Base-by-base conservation (phyloP, 2,797 vertebrate genomes). In the Melanotaenia pygmaea region DNA sequence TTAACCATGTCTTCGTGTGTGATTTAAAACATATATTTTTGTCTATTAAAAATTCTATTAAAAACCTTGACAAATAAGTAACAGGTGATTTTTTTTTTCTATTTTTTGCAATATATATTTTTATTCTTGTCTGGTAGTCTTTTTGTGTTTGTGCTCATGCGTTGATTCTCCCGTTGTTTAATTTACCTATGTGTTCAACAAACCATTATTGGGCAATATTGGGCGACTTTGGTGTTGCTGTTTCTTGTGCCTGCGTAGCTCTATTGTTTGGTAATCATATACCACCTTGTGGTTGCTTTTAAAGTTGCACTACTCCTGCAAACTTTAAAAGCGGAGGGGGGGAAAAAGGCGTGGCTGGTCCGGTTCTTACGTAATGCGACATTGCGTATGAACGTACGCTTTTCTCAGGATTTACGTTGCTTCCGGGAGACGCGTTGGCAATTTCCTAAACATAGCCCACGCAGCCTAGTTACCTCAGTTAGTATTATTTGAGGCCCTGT, bases 401-500 rank as follows among this genome's bases (percentile, higher is more conserved):
- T 14, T 9, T 13, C 34, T 77, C 79, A 24, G 65, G 59, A 63
- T 14, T 80, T 76, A 90, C 91, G 92, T 90, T n/a, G 7, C 26
- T 93, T 93, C 92, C 93, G 91, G 90, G 89, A 90, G 92, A 90
- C 92, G 92, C 92, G 92, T 93, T 93, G 92, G 93, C 92, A 93
- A 77, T 92, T 94, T 92, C 90, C 92, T 72, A 88, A 93, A 92
- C 89, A 92, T 74, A 47, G 72, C 63, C 61, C 73, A 91, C 89
- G 91, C 76, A 47, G 72, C 63, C 64, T 70, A 20, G 74, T 69
- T 43, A 59, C 56, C 56, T 64, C 56, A 26, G 20, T 34, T 11
- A 74, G 77, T 72, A 11, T 67, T 67, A 43, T 13, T 35, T 43
- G 66, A 83, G 81, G 82, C 78, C 81, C 18, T 66, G 9, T 20